phyloP scores from a whole-genome alignment of 2,113 vertebrate species.

The Pangasianodon gigas region DNA sequence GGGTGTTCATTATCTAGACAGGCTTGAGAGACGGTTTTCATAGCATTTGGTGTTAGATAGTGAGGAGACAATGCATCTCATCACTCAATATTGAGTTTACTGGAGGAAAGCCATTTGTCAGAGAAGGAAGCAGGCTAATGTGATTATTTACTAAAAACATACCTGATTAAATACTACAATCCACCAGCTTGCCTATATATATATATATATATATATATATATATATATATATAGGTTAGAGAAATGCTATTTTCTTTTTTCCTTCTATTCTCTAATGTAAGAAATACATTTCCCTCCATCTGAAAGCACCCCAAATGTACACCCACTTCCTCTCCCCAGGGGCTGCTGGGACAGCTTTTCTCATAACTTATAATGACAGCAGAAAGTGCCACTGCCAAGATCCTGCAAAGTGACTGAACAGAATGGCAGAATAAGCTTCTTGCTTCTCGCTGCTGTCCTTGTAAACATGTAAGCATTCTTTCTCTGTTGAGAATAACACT shows the following conservation, averaged over 20 bases:
- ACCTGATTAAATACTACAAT: neutral
- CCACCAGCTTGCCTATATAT: neutral
- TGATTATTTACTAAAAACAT: neutral
- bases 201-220: neutral
- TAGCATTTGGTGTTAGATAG: conserved; percentile 7
- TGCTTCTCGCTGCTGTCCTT: conserved; percentile 1
- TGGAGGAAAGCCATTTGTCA: conserved; percentile 24
- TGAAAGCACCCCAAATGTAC: conserved; percentile 29
- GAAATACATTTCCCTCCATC: conserved; percentile 23
- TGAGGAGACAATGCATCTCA: conserved; percentile 36
- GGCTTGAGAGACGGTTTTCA: conserved; percentile 23
- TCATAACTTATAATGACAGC: conserved; percentile 41
- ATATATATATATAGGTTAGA: neutral
- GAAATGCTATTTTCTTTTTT: conserved; percentile 7
- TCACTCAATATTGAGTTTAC: conserved; percentile 41
- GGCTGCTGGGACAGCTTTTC: conserved; percentile 37
- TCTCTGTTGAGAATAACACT: neutral
- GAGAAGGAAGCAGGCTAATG: neutral
- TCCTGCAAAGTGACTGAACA: conserved; percentile 12
- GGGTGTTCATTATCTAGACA: conserved; percentile 37
- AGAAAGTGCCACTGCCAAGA: conserved; percentile 32
- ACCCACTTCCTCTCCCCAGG: conserved; percentile 29
- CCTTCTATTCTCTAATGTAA: conserved; percentile 15
- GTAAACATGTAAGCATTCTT: conserved; percentile 19
- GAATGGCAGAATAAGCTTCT: conserved; percentile 33